Conservation (phyloP, 2,113 vertebrate species). For the Grallaria varia region DNA sequence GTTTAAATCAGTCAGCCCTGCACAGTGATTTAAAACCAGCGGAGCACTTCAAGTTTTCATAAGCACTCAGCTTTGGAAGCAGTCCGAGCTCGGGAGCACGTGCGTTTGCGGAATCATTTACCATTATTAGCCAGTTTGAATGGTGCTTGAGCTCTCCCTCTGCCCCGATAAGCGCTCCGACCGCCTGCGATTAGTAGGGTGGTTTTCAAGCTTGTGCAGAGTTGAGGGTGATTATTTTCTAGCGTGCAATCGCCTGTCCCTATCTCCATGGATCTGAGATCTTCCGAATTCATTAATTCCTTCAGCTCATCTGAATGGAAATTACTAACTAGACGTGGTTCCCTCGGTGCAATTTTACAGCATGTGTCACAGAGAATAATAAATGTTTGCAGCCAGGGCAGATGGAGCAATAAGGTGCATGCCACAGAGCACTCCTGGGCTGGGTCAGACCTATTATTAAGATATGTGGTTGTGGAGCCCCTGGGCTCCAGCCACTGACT, state of each 20-base stretch:
- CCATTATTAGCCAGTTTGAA: constrained; percentile 56
- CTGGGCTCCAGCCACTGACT: background rate
- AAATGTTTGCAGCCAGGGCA: constrained; percentile 41
- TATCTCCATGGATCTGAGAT: constrained; percentile 50
- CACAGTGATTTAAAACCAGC: constrained; percentile 60
- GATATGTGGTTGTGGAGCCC: background rate
- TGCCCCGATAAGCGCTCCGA: constrained; percentile 13
- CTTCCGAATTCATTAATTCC: constrained; percentile 57
- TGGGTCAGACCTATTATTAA: constrained; percentile 25
- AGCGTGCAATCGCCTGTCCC: constrained; percentile 33
- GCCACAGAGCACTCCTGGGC: constrained; percentile 1
- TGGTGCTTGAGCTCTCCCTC: constrained; percentile 37
- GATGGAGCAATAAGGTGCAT: constrained; percentile 34
- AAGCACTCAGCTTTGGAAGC: constrained; percentile 57
- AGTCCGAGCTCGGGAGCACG: constrained; percentile 17
- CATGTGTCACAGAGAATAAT: constrained; percentile 48
- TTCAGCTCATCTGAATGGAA: constrained; percentile 59
- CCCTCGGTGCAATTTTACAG: constrained; percentile 40
- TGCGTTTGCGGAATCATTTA: constrained; percentile 55
- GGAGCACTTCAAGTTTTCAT: constrained; percentile 56
- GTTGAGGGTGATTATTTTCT: constrained; percentile 43
- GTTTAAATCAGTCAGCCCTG: constrained; percentile 51
- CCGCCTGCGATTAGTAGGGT: background rate
- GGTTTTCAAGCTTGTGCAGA: constrained; percentile 27
- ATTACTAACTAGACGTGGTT: background rate